These are phyloP conservation scores for Brachyistius frenatus DNA, from an alignment of 2,113 vertebrate species.

Conservation along the genomic window DNA sequence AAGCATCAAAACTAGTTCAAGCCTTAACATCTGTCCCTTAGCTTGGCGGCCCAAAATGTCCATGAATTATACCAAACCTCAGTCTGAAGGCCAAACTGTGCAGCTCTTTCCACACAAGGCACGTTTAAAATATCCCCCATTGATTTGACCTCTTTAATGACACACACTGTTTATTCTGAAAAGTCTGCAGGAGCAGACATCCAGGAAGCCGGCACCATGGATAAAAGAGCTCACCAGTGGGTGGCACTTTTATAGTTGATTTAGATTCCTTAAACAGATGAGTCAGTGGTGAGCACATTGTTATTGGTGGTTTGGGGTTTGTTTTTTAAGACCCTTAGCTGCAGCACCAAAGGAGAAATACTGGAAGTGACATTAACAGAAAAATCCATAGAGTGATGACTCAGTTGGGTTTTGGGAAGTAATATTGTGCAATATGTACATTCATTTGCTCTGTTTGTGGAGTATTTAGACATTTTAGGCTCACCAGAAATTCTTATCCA, in stretches of 20 bases:
- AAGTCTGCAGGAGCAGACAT: conserved; percentile 20
- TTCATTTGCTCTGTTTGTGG: neutral
- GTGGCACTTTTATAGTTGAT: conserved; percentile 50
- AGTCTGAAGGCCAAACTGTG: neutral
- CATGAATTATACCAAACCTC: neutral
- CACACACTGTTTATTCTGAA: conserved; percentile 3
- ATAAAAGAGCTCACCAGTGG: conserved; percentile 27
- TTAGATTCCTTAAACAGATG: conserved; percentile 41
- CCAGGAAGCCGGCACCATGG: conserved; percentile 15
- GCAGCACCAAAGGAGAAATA: conserved; percentile 33
- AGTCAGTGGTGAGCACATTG: conserved; percentile 38
- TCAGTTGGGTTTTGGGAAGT: conserved; percentile 16
- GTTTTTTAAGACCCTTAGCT: conserved; percentile 38
- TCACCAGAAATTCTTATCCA: neutral
- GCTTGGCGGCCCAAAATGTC: neutral
- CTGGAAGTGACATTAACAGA: conserved; percentile 39
- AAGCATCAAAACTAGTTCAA: too few species aligned
- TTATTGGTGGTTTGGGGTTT: conserved; percentile 44
- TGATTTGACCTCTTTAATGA: conserved; percentile 45
- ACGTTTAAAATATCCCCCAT: conserved; percentile 7
- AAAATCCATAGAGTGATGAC: conserved; percentile 63
- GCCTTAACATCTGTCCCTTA: neutral
- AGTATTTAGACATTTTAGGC: neutral
- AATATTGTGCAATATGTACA: neutral
- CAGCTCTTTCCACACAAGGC: neutral